Evolutionary conservation across 2,113 vertebrate species (phyloP), one percentile per base, ranked within the genome.

Genomic region (Menidia beryllina): DNA sequence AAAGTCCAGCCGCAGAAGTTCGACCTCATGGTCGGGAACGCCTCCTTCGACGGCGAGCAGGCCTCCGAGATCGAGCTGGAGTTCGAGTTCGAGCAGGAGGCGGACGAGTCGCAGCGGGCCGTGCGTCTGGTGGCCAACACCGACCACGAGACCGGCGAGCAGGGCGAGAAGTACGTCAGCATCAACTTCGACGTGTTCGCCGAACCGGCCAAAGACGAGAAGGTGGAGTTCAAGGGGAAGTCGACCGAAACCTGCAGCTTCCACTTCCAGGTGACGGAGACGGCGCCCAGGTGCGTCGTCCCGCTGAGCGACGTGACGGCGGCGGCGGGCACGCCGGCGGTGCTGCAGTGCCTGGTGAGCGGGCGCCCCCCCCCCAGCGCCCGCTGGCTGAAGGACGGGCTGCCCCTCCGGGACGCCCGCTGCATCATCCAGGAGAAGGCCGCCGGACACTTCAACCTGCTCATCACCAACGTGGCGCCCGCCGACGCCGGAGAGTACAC

Each of bases 181-280:
- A 86, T 95, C 26, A 95, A 92, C 84, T 95, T 95, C 87, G 95
- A 95, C 62, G 93, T 95, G 1, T 95, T 95, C 88, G 93, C 93
- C 6, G 94, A 95, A 54, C 92, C 93, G 0, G 93, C 92, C 0
- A 87, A 94, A 81, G 94, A 97, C 14, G 92, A 97, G 67, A 58
- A 78, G 69, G 79, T 97, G 73, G 94, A 98, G 75, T 93, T 95
- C 86, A 95, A 92, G 82, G 93, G 95, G 69, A 95, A 97, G 91
- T 93, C 92, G 19, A 92, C 94, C 0, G 95, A 94, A 9, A 93
- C 86, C 56, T 98, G 95, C 64, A 94, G 93, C 81, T 98, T 98
- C 91, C 95, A 97, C 58, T 98, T 98, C 72, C 94, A 96, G 72
- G 91, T 98, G 39, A 95, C 93, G 12, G 97, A 98, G 82, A 88